A percentile compares a stretch with the other conserved stretches of the same genome.
These are phyloP conservation scores for Dissostichus mawsoni DNA, from an alignment of 2,113 vertebrate species.

Conservation along the genomic window DNA sequence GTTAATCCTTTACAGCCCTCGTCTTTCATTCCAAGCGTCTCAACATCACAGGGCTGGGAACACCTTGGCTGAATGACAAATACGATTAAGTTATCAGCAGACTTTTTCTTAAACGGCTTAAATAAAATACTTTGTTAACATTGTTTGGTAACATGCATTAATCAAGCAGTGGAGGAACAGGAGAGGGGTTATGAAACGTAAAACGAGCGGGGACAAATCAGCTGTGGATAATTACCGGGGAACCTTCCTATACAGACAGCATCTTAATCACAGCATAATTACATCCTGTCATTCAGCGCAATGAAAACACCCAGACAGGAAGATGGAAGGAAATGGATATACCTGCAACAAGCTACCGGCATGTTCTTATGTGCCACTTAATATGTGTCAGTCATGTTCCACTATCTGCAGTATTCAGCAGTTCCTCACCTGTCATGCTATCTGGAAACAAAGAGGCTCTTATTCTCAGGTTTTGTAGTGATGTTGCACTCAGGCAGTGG, in stretches of 20 bases:
- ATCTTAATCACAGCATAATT: constrained; percentile 80
- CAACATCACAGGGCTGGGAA: constrained; percentile 62
- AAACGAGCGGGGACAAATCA: constrained; percentile 37
- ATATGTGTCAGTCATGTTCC: constrained; percentile 48
- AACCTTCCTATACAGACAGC: constrained; percentile 62
- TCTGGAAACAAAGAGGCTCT: constrained; percentile 55
- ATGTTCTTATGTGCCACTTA: constrained; percentile 60
- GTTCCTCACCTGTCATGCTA: constrained; percentile 11
- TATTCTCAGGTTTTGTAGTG: constrained; percentile 30
- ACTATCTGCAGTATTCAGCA: constrained; percentile 29
- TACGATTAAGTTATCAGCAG: constrained; percentile 39
- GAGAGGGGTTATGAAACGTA: constrained; percentile 55
- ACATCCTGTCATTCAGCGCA: constrained; percentile 78
- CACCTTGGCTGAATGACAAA: constrained; percentile 57
- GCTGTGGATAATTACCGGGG: constrained; percentile 58
- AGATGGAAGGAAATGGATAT: constrained; percentile 75
- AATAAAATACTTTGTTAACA: constrained; percentile 59
- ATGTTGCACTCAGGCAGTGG: constrained; percentile 26
- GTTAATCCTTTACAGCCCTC: constrained; percentile 72
- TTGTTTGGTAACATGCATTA: constrained; percentile 62
- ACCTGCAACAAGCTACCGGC: constrained; percentile 55
- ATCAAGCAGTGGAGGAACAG: constrained; percentile 32
- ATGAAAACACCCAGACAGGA: constrained; percentile 74
- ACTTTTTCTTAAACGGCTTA: constrained; percentile 37
- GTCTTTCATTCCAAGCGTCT: constrained; percentile 46